Evolutionary conservation across 2,888 invertebrate species (phyloP).

Genomic region (Barypeithes pellucidus): DNA sequence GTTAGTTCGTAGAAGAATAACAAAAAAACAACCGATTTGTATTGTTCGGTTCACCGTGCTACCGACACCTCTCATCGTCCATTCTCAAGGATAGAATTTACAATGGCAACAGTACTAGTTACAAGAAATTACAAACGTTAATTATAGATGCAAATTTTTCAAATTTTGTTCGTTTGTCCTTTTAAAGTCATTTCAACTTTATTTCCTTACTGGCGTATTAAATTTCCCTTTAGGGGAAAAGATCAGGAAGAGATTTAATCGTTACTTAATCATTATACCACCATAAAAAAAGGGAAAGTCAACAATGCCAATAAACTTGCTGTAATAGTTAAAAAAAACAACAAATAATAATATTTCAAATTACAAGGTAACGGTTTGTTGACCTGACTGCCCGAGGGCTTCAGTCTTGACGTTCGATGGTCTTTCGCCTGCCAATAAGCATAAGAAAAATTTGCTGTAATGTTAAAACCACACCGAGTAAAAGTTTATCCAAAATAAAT

Average conservation of each 20-base stretch:
- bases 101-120: no score
- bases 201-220: no score
- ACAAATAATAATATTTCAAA: slow-evolving; percentile 24
- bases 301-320: slow-evolving; percentile 9
- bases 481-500: no score
- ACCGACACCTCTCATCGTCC: neutral
- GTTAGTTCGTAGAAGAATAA: slow-evolving; percentile 8
- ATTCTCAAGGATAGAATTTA: no score
- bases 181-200: no score
- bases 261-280: neutral
- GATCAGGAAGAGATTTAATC: neutral
- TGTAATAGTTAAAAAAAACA: slow-evolving; percentile 10
- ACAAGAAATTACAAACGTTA: no score
- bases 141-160: no score
- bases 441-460: neutral
- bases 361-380: slow-evolving; percentile 37
- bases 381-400: slow-evolving; percentile 31
- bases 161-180: no score
- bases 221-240: neutral
- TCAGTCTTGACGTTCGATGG: slow-evolving; percentile 22
- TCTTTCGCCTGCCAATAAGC: slow-evolving; percentile 27
- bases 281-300: slow-evolving; percentile 16
- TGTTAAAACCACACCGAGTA: no score
- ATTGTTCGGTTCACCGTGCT: neutral
- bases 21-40: neutral